Conservation (phyloP, 1,140 invertebrate genomes). For the Polyergus mexicanus region DNA sequence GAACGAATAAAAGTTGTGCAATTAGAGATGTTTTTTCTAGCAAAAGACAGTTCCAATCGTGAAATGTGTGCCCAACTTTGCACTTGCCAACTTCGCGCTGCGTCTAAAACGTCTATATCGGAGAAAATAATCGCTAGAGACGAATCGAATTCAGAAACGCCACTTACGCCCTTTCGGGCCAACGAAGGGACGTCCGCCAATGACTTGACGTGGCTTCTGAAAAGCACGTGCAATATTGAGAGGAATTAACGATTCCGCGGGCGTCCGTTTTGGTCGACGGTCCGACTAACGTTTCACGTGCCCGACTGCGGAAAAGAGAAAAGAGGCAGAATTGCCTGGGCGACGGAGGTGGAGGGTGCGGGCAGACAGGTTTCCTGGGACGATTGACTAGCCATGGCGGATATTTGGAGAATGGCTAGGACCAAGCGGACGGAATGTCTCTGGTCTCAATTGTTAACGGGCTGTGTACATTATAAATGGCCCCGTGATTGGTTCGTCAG, state of each 20-base stretch:
- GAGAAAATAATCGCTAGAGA: slow-evolving; percentile 58
- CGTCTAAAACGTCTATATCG: slow-evolving; percentile 42
- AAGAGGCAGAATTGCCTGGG: slow-evolving; percentile 63
- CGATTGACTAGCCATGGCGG: slow-evolving; percentile 69
- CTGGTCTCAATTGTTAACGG: slow-evolving; percentile 80
- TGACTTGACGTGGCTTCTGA: slow-evolving; percentile 73
- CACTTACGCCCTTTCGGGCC: slow-evolving; percentile 49
- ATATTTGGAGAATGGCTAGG: slow-evolving; percentile 77
- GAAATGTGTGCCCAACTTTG: slow-evolving; percentile 24
- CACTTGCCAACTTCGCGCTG: slow-evolving; percentile 1
- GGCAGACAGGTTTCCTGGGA: slow-evolving; percentile 69
- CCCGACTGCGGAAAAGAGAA: slow-evolving; percentile 72
- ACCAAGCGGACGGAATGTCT: slow-evolving; percentile 73
- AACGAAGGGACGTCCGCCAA: slow-evolving; percentile 25
- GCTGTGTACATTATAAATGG: slow-evolving; percentile 85
- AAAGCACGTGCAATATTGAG: slow-evolving; percentile 79
- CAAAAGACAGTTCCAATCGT: not conserved
- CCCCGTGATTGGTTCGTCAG: slow-evolving; percentile 83
- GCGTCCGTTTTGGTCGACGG: slow-evolving; percentile 70
- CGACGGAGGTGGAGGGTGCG: slow-evolving; percentile 18
- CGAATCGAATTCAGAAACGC: slow-evolving; percentile 41
- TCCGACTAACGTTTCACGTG: slow-evolving; percentile 57
- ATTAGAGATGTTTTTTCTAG: not conserved
- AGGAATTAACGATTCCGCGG: slow-evolving; percentile 80
- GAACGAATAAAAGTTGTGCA: not conserved